phyloP scores from a whole-genome alignment of 2,113 vertebrate genomes.

The Sturnira hondurensis region DNA sequence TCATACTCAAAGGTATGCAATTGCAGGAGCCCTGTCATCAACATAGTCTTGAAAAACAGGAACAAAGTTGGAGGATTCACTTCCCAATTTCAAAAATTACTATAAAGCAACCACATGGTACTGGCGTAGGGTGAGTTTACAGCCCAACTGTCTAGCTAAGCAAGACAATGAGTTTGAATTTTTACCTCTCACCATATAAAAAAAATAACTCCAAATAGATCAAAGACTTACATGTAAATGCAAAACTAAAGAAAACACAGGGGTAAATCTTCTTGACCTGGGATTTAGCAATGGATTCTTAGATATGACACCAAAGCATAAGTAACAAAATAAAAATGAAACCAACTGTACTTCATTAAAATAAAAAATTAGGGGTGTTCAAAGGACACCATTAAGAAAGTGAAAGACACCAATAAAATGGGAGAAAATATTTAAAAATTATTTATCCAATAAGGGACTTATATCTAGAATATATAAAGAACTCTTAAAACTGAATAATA shows the following conservation, averaged over 20 bases:
- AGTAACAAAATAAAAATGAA: background rate
- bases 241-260: background rate
- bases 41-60: background rate
- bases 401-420: background rate
- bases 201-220: background rate
- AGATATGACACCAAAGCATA: background rate
- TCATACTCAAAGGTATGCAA: background rate
- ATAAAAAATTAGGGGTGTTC: background rate
- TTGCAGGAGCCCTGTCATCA: background rate
- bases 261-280: background rate
- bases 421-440: background rate
- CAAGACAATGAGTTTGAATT: background rate
- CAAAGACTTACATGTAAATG: background rate
- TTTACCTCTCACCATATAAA: background rate
- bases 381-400: background rate
- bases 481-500: background rate
- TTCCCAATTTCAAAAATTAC: constrained; percentile 9
- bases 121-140: background rate
- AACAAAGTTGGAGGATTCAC: background rate
- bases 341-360: background rate
- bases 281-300: background rate
- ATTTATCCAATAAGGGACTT: background rate
- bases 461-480: background rate
- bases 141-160: background rate
- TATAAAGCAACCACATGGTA: background rate